Base-by-base conservation (phyloP, 2,888 invertebrate genomes). In the Caenorhabditis doughertyi region DNA sequence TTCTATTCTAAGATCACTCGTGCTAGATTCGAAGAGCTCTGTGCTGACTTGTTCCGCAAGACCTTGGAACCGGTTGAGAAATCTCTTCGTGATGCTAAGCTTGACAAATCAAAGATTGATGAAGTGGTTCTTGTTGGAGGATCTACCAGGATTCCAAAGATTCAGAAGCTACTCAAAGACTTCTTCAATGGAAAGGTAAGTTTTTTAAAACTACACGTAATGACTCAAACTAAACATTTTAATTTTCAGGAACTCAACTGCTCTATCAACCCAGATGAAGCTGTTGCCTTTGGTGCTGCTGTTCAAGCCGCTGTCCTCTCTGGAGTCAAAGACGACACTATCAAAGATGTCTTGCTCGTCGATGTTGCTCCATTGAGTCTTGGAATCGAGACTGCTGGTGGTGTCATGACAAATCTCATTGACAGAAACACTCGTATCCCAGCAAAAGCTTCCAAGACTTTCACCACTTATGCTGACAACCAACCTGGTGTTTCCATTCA, bases 61-160 rank as follows among this genome's bases (percentile, higher is more conserved):
- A 98, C 97, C 83, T 95, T 98, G 94, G 97, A 97, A 91, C 97
- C 97, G 3, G 97, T 98, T 0, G 97, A 98, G 93, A 97, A 97
- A 93, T 95, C 97, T 3, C 93, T 98, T 74, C 95, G 96, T 5
- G 98, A 98, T 92, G 97, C 98, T 83, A 97, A 97, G 93, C 95
- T 98, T 95, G 97, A 97, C 93, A 98, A 98, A 93, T 93, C 95
- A 3, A 76, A 73, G 64, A 82, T 87, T 39, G 79, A 82, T 47
- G 83, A 84, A 23, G 67, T 94, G 95, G 97, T 94, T 70, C 89
- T 94, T 60, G 94, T 94, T 70, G 97, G 97, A 88, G 97, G 97
- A 60, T 98, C 97, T 51, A 98, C 98, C 23, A 95, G 98, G 93
- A 98, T 98, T 91, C 98, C 98, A 72, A 98, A 97, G 93, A 96